Evolutionary conservation across 2,113 vertebrate genomes (phyloP).

Genomic region (Alosa alosa): DNA sequence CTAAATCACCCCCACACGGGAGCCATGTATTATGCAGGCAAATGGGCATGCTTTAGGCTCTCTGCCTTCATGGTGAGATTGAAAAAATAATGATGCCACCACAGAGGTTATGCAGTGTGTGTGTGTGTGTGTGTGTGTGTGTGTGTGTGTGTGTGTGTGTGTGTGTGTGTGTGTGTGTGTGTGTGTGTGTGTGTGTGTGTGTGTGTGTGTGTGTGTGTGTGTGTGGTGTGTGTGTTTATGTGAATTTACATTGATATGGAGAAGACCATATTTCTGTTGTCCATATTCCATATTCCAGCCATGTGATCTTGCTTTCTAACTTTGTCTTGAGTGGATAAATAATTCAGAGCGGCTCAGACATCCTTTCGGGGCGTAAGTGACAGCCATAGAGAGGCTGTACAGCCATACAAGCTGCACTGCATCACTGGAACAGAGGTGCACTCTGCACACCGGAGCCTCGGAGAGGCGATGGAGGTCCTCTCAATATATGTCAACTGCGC

Average conservation of each 20-base stretch:
- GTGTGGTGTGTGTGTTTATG: not conserved
- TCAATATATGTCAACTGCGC: slow-evolving; percentile 45
- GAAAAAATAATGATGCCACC: not conserved
- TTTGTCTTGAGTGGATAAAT: slow-evolving; percentile 4
- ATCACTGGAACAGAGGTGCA: not conserved
- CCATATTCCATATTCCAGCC: not conserved
- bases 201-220: slow-evolving; percentile 1
- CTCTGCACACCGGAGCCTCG: not conserved
- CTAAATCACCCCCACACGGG: not conserved
- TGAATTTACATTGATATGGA: not conserved
- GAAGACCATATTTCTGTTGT: not conserved
- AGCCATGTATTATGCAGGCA: not conserved
- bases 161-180: not conserved
- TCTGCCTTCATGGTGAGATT: not conserved
- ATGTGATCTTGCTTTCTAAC: not conserved
- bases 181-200: not conserved
- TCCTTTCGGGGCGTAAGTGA: not conserved
- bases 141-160: not conserved
- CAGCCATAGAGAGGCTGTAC: not conserved
- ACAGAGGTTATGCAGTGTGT: slow-evolving; percentile 5
- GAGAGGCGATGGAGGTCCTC: not conserved
- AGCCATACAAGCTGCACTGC: not conserved
- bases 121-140: slow-evolving; percentile 17
- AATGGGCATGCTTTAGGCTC: not conserved
- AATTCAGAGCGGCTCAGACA: not conserved